These are phyloP conservation scores for Lineus longissimus DNA, from an alignment of 1,140 invertebrate species.

Conservation along the genomic window DNA sequence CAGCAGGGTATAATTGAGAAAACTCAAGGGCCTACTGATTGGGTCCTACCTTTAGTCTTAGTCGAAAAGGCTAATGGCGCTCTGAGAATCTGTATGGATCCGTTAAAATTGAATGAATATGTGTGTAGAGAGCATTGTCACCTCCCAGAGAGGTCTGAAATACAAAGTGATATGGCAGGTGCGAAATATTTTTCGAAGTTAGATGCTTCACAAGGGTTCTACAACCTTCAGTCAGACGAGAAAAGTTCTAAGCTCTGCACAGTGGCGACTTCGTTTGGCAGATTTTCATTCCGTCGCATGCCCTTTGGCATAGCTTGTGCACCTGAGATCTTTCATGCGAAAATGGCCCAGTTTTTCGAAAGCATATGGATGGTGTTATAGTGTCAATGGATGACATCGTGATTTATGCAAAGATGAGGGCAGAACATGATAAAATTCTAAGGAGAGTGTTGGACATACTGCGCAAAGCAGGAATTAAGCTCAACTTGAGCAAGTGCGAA, in stretches of 20 bases:
- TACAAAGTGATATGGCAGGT: neutral
- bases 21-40: neutral
- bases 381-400: neutral
- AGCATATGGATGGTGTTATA: neutral
- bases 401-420: neutral
- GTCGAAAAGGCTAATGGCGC: conserved; percentile 6
- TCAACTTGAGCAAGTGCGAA: neutral
- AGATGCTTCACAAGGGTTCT: conserved; percentile 9
- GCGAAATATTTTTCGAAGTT: conserved; percentile 10
- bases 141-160: conserved; percentile 5
- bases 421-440: conserved; percentile 2
- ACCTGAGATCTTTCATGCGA: neutral
- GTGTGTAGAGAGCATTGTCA: conserved; percentile 7
- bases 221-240: neutral
- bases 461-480: neutral
- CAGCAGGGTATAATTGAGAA: neutral
- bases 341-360: neutral
- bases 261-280: neutral
- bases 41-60: conserved; percentile 7
- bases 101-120: neutral
- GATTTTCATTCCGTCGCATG: neutral
- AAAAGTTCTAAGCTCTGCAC: neutral
- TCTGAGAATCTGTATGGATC: conserved; percentile 9
- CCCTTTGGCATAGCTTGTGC: neutral
- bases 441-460: neutral